Percentiles rank a stretch among this genome's conserved stretches.
These are phyloP conservation scores for Clistopyga incitator DNA, from an alignment of 2,888 invertebrate species.

Conservation along the genomic window DNA sequence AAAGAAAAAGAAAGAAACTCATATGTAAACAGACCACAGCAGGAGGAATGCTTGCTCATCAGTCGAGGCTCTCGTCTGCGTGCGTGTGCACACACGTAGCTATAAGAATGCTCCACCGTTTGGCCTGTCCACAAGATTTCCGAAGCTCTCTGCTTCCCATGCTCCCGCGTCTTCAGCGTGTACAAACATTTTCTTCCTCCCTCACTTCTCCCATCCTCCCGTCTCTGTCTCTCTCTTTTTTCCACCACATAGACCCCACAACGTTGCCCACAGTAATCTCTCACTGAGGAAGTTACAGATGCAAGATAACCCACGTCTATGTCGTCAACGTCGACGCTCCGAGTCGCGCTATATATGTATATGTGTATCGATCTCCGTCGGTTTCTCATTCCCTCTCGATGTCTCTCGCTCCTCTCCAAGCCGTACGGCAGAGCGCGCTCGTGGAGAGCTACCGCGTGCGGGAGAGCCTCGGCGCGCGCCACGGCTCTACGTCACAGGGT, in stretches of 20 bases:
- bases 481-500: constrained; percentile 78
- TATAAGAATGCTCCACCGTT: constrained; percentile 52
- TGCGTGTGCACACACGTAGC: constrained; percentile 8
- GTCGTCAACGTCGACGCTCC: constrained; percentile 61
- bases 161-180: constrained; percentile 20
- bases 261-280: constrained; percentile 14
- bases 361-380: constrained; percentile 46
- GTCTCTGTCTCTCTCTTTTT: constrained; percentile 30
- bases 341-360: constrained; percentile 23
- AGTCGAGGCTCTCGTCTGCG: neutral
- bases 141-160: constrained; percentile 35
- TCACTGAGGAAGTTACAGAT: constrained; percentile 55
- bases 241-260: neutral
- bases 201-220: neutral
- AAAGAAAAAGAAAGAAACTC: neutral
- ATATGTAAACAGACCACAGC: constrained; percentile 6
- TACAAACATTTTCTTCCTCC: constrained; percentile 47
- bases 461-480: constrained; percentile 74
- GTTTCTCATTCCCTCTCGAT: constrained; percentile 36
- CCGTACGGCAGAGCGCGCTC: constrained; percentile 68
- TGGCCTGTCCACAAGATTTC: constrained; percentile 49
- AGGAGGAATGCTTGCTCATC: constrained; percentile 14
- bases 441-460: constrained; percentile 67
- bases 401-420: constrained; percentile 47
- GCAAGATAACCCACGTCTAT: constrained; percentile 60